Conservation (phyloP, 2,113 vertebrate species). For the Podocnemis expansa region DNA sequence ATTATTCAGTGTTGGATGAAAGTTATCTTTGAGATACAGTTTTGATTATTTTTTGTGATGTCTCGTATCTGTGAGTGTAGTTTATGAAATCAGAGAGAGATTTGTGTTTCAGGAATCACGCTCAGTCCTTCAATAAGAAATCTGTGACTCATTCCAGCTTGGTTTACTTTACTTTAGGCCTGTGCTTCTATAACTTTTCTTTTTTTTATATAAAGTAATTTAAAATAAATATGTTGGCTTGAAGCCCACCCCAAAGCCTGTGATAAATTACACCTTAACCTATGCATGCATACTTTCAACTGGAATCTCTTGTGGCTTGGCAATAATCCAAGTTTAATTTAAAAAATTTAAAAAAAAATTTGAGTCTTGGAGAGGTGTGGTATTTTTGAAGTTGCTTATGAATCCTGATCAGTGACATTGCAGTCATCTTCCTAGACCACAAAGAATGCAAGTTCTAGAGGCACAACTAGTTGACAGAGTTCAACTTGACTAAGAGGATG, state of each 20-base stretch:
- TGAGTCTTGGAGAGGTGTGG: not conserved
- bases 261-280: not conserved
- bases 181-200: not conserved
- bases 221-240: not conserved
- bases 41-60: not conserved
- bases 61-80: not conserved
- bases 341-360: not conserved
- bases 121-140: not conserved
- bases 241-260: not conserved
- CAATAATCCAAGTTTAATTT: not conserved
- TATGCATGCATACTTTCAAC: not conserved
- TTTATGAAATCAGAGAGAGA: not conserved
- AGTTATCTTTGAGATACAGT: not conserved
- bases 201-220: not conserved
- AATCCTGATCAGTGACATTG: not conserved
- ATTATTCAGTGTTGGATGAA: not conserved
- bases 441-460: not conserved
- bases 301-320: not conserved
- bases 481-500: not conserved
- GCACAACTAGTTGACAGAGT: not conserved
- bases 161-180: not conserved
- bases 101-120: not conserved
- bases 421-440: not conserved
- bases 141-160: not conserved
- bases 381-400: not conserved